phyloP scores from a whole-genome alignment of 2,888 invertebrate genomes.

The Sarcophaga rosellei region DNA sequence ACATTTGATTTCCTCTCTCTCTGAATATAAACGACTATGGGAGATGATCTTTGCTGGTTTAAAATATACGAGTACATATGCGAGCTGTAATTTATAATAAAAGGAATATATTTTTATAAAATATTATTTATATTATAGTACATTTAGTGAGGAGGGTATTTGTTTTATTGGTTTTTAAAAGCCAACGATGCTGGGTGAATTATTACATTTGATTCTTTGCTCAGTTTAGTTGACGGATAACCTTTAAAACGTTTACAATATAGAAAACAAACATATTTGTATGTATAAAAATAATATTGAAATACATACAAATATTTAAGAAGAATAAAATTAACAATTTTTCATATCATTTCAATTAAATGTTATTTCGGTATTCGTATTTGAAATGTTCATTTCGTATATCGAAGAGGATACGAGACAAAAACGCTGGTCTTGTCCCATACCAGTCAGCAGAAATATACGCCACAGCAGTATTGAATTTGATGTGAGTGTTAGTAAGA shows the following conservation, averaged over 20 bases:
- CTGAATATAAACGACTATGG: too few relatives aligned
- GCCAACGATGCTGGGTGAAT: conserved; percentile 36
- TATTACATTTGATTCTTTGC: conserved; percentile 33
- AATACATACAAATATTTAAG: background rate
- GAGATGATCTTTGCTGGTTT: too few relatives aligned
- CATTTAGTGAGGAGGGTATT: conserved; percentile 28
- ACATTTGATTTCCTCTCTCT: background rate
- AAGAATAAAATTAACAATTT: too few relatives aligned
- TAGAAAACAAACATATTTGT: background rate
- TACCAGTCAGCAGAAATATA: conserved; percentile 50
- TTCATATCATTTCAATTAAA: conserved; percentile 18
- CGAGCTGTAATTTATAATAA: conserved; percentile 35
- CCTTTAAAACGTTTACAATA: conserved; percentile 46
- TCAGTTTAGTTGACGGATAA: conserved; percentile 53
- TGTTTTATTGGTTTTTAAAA: conserved; percentile 34
- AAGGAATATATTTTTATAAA: background rate
- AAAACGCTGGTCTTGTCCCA: conserved; percentile 64
- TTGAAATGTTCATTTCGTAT: conserved; percentile 64
- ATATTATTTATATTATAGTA: background rate
- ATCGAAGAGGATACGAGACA: conserved; percentile 55
- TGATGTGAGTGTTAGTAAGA: conserved; percentile 54
- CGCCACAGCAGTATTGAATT: conserved; percentile 63
- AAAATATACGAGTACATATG: background rate
- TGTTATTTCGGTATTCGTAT: conserved; percentile 17
- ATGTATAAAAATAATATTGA: background rate